phyloP scores from a whole-genome alignment of 1,140 invertebrate species.

The Steinernema feltiae region DNA sequence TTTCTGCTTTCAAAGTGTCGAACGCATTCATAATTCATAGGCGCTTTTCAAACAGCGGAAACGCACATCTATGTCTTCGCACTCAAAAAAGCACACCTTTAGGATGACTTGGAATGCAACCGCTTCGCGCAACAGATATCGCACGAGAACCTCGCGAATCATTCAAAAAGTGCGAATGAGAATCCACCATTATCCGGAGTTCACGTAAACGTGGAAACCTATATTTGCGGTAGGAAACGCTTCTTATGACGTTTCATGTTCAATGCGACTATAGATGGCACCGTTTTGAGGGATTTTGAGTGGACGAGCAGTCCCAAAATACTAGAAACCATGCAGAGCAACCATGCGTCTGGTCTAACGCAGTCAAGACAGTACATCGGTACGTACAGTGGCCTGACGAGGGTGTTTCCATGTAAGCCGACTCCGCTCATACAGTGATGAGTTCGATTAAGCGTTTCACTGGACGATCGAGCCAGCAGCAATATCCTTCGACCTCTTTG shows the following conservation, averaged over 20 bases:
- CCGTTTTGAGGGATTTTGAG: constrained; percentile 34
- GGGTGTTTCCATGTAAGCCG: constrained; percentile 32
- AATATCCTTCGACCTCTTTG: constrained; percentile 40
- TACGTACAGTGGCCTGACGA: constrained; percentile 35
- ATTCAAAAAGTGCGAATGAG: background rate
- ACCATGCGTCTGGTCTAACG: constrained; percentile 7
- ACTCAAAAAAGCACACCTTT: background rate
- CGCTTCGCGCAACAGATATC: background rate
- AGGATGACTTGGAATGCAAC: background rate
- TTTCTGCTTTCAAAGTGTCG: too few relatives aligned
- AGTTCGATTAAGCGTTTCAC: background rate
- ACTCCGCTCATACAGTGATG: constrained; percentile 6
- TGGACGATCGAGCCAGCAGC: constrained; percentile 33
- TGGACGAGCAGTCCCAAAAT: constrained; percentile 30
- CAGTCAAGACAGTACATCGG: constrained; percentile 36
- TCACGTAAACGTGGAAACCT: constrained; percentile 38
- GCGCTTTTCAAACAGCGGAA: background rate
- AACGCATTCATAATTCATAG: constrained; percentile 1
- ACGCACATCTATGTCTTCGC: background rate
- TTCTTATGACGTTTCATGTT: background rate
- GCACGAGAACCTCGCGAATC: background rate
- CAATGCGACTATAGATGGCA: constrained; percentile 24
- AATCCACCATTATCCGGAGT: constrained; percentile 24
- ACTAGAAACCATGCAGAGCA: constrained; percentile 25
- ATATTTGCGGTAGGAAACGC: constrained; percentile 28